A percentile compares a stretch with the other conserved stretches of the same genome.
These are phyloP conservation scores for Gasterosteus aculeatus DNA, from an alignment of 2,113 vertebrate genomes.

Conservation along the genomic window DNA sequence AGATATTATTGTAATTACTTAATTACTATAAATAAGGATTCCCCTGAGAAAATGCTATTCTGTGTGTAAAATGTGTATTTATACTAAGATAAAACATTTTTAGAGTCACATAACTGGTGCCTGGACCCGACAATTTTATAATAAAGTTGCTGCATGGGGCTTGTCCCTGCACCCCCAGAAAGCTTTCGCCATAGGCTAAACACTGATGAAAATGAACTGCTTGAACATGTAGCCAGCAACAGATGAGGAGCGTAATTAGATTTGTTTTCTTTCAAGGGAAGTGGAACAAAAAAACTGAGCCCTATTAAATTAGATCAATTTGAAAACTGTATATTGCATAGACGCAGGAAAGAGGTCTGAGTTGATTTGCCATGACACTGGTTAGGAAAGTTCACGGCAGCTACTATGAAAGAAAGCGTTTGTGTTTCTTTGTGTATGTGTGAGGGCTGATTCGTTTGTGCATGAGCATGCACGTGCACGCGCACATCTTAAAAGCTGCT, in stretches of 20 bases:
- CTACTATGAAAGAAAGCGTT: slow-evolving; percentile 37
- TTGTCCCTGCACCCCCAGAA: background rate
- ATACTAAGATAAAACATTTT: background rate
- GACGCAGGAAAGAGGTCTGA: slow-evolving; percentile 30
- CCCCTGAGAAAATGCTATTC: background rate
- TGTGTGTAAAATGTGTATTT: background rate
- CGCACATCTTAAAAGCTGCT: slow-evolving; percentile 22
- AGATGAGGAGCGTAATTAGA: slow-evolving; percentile 18
- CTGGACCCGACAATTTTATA: background rate
- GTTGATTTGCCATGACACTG: slow-evolving; percentile 62
- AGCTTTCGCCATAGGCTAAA: background rate
- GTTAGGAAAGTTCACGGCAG: slow-evolving; percentile 51
- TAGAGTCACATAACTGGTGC: background rate
- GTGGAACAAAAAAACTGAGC: slow-evolving; percentile 20
- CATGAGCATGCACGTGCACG: background rate
- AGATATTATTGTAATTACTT: background rate
- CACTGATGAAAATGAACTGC: slow-evolving; percentile 13
- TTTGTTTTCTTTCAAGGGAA: slow-evolving; percentile 14
- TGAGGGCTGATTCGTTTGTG: slow-evolving; percentile 5
- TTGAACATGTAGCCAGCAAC: slow-evolving; percentile 8
- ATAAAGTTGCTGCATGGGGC: background rate
- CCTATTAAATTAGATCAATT: slow-evolving; percentile 34
- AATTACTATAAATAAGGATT: slow-evolving; percentile 10
- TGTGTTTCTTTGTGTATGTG: slow-evolving; percentile 28
- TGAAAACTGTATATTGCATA: slow-evolving; percentile 24